Percentiles rank a stretch among this genome's conserved stretches.
phyloP scores from a whole-genome alignment of 2,113 vertebrate species.

The Myrmophylax atrothorax region DNA sequence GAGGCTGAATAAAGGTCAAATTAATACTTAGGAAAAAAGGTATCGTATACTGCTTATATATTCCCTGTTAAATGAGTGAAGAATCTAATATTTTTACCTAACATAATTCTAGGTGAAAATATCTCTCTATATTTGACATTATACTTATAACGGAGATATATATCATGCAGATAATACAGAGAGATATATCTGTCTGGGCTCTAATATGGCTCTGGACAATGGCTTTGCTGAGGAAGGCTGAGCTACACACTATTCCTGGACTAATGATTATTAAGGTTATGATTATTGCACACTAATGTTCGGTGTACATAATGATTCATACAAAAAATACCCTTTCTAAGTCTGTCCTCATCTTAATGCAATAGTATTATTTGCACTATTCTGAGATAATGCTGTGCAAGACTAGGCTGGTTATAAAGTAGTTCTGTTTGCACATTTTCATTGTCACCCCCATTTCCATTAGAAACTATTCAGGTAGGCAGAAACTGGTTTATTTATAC shows the following conservation, averaged over 20 bases:
- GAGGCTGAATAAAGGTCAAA: conserved; percentile 30
- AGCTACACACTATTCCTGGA: neutral
- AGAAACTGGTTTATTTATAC: neutral
- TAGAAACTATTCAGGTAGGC: neutral
- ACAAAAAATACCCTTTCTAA: neutral
- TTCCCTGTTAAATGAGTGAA: neutral
- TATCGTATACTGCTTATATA: neutral
- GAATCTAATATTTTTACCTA: neutral
- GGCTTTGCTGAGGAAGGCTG: neutral
- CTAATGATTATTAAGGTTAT: neutral
- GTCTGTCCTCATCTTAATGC: neutral
- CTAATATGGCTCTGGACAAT: neutral
- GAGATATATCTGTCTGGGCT: neutral
- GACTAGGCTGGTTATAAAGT: neutral
- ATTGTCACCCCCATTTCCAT: neutral
- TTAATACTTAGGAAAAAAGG: neutral
- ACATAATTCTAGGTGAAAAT: neutral
- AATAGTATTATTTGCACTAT: neutral
- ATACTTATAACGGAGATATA: neutral
- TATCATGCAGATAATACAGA: neutral
- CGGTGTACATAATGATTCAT: neutral
- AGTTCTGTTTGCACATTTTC: neutral
- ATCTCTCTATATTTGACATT: neutral
- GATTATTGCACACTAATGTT: neutral
- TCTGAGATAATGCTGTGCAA: neutral